A percentile compares a stretch with the other conserved stretches of the same genome.
Evolutionary conservation across 2,797 vertebrate species (phyloP).

Genomic region (Girardinus metallicus): DNA sequence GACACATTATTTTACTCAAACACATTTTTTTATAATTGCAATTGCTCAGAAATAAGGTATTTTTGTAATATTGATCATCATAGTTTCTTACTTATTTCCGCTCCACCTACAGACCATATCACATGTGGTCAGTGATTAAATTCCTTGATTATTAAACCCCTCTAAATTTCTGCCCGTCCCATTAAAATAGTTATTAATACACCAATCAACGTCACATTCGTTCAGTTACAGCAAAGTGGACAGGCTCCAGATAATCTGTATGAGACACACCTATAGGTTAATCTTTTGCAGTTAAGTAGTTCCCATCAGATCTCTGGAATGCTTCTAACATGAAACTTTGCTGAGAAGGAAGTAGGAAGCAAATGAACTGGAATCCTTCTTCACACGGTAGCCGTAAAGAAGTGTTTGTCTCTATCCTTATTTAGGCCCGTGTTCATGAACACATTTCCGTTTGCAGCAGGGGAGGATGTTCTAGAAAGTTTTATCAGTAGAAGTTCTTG

Average conservation of each 20-base stretch:
- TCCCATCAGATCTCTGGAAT: background rate
- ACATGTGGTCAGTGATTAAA: background rate
- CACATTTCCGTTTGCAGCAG: slow-evolving; percentile 9
- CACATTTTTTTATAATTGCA: background rate
- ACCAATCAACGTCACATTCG: background rate
- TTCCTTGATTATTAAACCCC: background rate
- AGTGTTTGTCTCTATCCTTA: background rate
- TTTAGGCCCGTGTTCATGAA: background rate
- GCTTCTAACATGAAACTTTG: background rate
- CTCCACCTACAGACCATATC: background rate
- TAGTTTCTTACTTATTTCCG: too few relatives aligned
- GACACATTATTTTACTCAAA: background rate
- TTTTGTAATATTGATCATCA: background rate
- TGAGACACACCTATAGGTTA: slow-evolving; percentile 12
- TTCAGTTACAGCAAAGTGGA: background rate
- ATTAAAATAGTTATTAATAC: background rate
- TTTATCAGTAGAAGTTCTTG: slow-evolving; percentile 12
- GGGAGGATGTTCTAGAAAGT: background rate
- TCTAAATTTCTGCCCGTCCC: background rate
- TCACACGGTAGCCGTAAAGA: background rate
- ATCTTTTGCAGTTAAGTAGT: background rate
- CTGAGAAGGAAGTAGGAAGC: slow-evolving; percentile 42
- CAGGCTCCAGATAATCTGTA: background rate
- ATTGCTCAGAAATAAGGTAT: background rate
- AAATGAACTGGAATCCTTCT: slow-evolving; percentile 1